Conservation (phyloP, 2,113 vertebrate species). For the Rissa tridactyla region DNA sequence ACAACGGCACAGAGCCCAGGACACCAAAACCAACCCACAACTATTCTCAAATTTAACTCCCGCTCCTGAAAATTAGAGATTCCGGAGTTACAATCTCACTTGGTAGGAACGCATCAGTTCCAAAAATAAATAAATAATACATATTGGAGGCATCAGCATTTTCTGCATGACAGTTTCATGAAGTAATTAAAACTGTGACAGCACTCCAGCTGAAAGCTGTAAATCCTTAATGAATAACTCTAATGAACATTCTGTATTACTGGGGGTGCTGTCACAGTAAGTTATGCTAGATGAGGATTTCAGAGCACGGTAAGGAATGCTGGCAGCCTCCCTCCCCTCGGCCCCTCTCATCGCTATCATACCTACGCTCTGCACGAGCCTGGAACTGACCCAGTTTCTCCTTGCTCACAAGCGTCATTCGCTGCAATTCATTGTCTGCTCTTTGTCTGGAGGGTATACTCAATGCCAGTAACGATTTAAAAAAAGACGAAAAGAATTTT, state of each 20-base stretch:
- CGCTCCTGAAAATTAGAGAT: neutral
- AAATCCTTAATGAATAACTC: conserved; percentile 18
- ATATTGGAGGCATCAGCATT: neutral
- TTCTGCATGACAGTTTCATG: neutral
- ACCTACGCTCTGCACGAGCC: neutral
- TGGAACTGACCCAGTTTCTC: conserved; percentile 37
- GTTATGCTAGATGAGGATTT: neutral
- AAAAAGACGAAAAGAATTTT: neutral
- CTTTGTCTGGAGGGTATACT: conserved; percentile 38
- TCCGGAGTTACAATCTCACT: neutral
- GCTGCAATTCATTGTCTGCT: neutral
- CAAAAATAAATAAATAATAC: neutral
- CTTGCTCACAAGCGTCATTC: conserved; percentile 7
- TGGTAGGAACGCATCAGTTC: neutral
- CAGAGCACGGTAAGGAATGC: neutral
- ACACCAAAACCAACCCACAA: neutral
- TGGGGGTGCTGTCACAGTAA: conserved; percentile 1
- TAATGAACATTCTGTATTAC: conserved; percentile 2
- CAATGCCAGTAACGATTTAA: neutral
- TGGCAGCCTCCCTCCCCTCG: neutral
- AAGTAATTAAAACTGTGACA: conserved; percentile 32
- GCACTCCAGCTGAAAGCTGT: neutral
- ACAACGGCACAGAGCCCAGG: neutral
- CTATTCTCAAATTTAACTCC: neutral
- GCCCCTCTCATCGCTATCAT: neutral